Evolutionary conservation across 2,113 vertebrate species (phyloP), one percentile per base, ranked within the genome.

Genomic region (Cygnus buccinator): DNA sequence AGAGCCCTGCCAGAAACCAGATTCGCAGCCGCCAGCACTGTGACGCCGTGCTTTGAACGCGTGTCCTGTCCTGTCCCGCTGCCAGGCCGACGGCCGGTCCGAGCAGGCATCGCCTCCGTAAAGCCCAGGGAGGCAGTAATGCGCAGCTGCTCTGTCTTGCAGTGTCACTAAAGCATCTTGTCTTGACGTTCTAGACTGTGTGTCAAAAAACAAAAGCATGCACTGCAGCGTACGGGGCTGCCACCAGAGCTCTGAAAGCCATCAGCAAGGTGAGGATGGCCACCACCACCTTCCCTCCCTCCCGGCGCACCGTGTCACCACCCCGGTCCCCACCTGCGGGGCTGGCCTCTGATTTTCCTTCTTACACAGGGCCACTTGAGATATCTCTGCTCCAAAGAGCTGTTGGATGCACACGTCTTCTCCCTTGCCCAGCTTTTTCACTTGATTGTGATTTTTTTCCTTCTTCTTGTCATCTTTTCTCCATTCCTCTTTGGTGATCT

Each of bases 251-350:
- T 0, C 95, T 99, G 84, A 98, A 99, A 22, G 99, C 99, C 95
- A 99, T 99, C 95, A 99, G 99, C 97, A 99, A 99, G 99, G 99
- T 99, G 97, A 79, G 98, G 54, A 12, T 10, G 0, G 65, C 85
- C 22, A 22, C 71, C 74, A 52, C 9, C 72, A 15, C 9, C 61
- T 74, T 7, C 44, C 44, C 57, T 84, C 18, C 21, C 31, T 80
- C 11, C 37, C 87, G 18, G 41, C 29, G 6, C 66, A 22, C 62
- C 7, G 16, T 6, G 21, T 63, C 18, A 1, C 19, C 29, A 0
- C 63, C 3, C 19, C 3, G 57, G 43, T 29, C 61, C 76, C 4
- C 9, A 6, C 1, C 72, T 57, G 52, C 23, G 11, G 0, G 35
- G 12, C 90, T 1, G 1, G 48, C 71, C 48, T 61, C 67, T 73